phyloP scores from a whole-genome alignment of 1,140 invertebrate species.

The Leptinotarsa lineolata region DNA sequence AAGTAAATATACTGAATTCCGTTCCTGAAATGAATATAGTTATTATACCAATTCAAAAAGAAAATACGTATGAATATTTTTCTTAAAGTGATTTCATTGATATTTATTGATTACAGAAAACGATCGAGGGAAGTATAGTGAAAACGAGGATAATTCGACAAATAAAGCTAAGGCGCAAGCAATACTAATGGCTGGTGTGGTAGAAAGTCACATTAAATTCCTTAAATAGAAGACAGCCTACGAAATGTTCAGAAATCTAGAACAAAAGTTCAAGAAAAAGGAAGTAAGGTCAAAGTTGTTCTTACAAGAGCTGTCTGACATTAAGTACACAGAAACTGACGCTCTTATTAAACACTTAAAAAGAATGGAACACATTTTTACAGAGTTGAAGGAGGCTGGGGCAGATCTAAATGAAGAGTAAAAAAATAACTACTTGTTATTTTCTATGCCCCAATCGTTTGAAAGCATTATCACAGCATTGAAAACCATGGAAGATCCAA shows the following conservation, averaged over 20 bases:
- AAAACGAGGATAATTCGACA: background rate
- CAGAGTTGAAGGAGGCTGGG: constrained; percentile 25
- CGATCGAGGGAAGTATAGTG: no score
- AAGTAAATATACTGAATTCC: constrained; percentile 38
- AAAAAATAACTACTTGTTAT: constrained; percentile 18
- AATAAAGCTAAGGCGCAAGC: constrained; percentile 6
- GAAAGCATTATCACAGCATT: constrained; percentile 21
- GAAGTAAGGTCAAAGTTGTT: constrained; percentile 20
- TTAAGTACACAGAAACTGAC: constrained; percentile 15
- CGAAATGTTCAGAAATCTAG: constrained; percentile 24
- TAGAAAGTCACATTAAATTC: background rate
- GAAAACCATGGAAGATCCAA: constrained; percentile 23
- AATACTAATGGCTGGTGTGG: constrained; percentile 8
- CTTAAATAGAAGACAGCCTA: background rate
- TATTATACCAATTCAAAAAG: no score
- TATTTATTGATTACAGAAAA: no score
- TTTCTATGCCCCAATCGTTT: constrained; percentile 26
- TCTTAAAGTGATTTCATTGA: no score
- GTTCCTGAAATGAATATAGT: constrained; percentile 35
- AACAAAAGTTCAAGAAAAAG: constrained; percentile 26
- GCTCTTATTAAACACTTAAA: background rate
- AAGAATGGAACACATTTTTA: no score
- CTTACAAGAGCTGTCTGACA: constrained; percentile 12
- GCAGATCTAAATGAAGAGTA: constrained; percentile 25
- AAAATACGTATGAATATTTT: no score